Evolutionary conservation across 2,113 vertebrate genomes (phyloP), one percentile per base, ranked within the genome.

Genomic region (Platysternon megacephalum): DNA sequence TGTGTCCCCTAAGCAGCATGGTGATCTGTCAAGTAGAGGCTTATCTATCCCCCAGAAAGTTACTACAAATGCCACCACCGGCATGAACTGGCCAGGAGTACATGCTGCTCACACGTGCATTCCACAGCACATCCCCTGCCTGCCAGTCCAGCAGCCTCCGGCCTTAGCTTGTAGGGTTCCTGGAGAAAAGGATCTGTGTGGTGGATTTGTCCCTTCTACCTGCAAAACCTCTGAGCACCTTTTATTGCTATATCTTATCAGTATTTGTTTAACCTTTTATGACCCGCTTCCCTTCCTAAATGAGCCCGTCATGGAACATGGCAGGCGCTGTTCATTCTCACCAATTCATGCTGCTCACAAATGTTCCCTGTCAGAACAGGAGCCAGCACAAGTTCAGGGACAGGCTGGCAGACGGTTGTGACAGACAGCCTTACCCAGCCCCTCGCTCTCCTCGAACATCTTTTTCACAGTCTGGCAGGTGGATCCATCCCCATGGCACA

Each of bases 401-500:
- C 44, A 46, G 29, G 76, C 8, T 28, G 13, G 28, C 6, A 79
- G 76, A 86, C 29, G 44, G 26, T 0, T 10, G 84, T 29, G 58
- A 32, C 1, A 1, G 16, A 17, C 0, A 1, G 8, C 91, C 98
- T 76, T 98, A 99, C 99, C 99, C 52, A 99, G 98, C 79, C 99
- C 99, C 96, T 99, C 98, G 0, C 98, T 98, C 97, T 99, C 98
- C 95, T 99, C 97, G 26, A 99, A 99, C 21, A 98, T 99, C 96
- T 97, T 98, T 91, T 97, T 98, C 86, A 99, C 97, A 0, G 99
- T 99, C 85, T 98, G 98, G 76, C 99, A 99, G 90, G 99, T 99
- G 42, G 99, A 99, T 58, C 99, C 99, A 0, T 99, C 99, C 10
- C 99, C 99, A 0, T 97, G 98, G 92, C 99, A 99, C 2, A 99